A percentile compares a stretch with the other conserved stretches of the same genome.
Conservation (phyloP, 1,140 invertebrate genomes). For the Zaprionus nigranus region DNA sequence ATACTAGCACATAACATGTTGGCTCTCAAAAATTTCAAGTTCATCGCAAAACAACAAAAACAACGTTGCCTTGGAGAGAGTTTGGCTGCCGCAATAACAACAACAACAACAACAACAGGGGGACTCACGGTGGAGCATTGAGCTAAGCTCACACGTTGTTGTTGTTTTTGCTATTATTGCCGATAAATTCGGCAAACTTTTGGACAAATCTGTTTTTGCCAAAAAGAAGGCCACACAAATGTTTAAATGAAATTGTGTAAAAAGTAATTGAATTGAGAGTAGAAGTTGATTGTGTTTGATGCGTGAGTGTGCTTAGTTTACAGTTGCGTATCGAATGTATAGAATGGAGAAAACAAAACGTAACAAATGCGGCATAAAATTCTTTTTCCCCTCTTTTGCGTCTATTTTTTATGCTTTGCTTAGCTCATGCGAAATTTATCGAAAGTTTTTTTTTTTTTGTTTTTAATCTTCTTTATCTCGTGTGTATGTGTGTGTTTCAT, state of each 20-base stretch:
- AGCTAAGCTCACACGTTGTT: neutral
- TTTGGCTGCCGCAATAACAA: neutral
- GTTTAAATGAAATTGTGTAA: conserved; percentile 24
- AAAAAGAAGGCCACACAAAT: conserved; percentile 26
- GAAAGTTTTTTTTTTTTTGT: conserved; percentile 9
- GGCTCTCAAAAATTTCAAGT: conserved; percentile 31
- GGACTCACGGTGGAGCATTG: neutral
- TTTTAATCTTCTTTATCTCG: neutral
- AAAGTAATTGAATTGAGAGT: conserved; percentile 26
- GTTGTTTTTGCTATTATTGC: conserved; percentile 5
- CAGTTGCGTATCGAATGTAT: neutral
- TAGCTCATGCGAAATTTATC: conserved; percentile 16
- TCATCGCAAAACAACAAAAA: conserved; percentile 16
- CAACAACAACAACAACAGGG: conserved; percentile 22
- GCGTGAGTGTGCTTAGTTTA: neutral
- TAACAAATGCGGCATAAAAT: conserved; percentile 2
- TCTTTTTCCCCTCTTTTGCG: neutral
- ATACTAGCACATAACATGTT: conserved; percentile 13
- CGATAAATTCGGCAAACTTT: conserved; percentile 25
- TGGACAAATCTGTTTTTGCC: conserved; percentile 9
- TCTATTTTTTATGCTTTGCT: conserved; percentile 2
- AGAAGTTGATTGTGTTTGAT: neutral
- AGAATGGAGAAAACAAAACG: neutral
- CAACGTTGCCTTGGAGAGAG: conserved; percentile 7
- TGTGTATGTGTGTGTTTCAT: conserved; percentile 4